Evolutionary conservation across 2,113 vertebrate species (phyloP).

Genomic region (Dasyprocta punctata): DNA sequence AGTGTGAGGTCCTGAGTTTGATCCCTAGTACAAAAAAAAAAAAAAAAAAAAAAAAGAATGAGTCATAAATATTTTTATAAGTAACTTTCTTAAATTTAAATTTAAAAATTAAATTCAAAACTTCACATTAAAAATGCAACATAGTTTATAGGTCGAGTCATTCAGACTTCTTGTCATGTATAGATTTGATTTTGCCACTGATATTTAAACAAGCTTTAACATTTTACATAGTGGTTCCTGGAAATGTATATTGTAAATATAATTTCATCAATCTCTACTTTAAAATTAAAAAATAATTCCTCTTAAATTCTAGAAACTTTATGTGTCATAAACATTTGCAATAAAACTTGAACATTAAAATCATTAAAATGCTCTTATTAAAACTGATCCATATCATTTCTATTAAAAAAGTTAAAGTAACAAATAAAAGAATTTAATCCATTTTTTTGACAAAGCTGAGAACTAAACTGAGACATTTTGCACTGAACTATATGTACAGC

Average conservation of each 20-base stretch:
- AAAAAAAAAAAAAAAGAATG: too few species aligned
- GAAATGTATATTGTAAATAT: background rate
- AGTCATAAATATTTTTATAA: slow-evolving; percentile 17
- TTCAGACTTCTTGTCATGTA: background rate
- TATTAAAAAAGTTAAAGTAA: background rate
- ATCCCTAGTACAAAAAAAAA: too few species aligned
- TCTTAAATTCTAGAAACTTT: background rate
- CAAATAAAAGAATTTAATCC: background rate
- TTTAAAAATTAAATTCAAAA: background rate
- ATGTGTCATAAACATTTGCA: background rate
- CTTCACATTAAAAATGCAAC: background rate
- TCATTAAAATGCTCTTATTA: background rate
- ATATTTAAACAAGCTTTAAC: background rate
- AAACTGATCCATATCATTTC: background rate
- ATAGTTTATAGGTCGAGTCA: background rate
- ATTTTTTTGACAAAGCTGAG: background rate
- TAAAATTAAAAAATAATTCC: background rate
- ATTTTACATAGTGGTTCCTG: background rate
- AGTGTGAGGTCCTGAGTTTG: too few species aligned
- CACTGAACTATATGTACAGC: background rate
- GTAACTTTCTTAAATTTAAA: background rate
- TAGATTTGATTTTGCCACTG: background rate
- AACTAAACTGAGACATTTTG: background rate
- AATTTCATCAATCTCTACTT: background rate
- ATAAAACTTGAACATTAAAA: background rate